Conservation (phyloP, 1,140 invertebrate genomes). For the Listronotus oregonensis region DNA sequence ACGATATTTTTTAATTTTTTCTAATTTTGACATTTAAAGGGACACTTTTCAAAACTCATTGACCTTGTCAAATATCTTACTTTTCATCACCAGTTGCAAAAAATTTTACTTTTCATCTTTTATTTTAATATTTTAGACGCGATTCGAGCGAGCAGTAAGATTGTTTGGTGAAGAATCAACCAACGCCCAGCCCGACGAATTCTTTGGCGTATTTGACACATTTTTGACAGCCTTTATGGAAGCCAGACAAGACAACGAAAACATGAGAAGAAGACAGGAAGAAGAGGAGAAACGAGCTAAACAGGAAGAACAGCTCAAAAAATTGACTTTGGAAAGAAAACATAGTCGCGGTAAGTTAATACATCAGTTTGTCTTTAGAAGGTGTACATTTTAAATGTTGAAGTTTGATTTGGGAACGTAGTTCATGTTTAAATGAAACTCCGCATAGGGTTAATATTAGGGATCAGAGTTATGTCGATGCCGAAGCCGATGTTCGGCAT, state of each 20-base stretch:
- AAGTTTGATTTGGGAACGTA: too few species aligned
- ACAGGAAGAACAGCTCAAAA: constrained; percentile 89
- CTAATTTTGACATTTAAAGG: too few species aligned
- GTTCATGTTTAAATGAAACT: too few species aligned
- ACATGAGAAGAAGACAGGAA: constrained; percentile 79
- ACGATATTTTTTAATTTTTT: too few species aligned
- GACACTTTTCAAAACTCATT: too few species aligned
- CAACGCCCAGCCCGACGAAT: constrained; percentile 89
- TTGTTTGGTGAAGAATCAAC: constrained; percentile 91
- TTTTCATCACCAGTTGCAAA: too few species aligned
- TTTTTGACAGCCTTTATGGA: constrained; percentile 87
- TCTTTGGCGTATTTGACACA: constrained; percentile 92
- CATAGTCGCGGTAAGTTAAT: constrained; percentile 68
- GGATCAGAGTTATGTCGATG: too few species aligned
- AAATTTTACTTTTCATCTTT: too few species aligned
- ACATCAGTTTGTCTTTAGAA: background rate
- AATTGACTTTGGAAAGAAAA: constrained; percentile 85
- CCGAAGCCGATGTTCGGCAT: too few species aligned
- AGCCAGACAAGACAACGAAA: constrained; percentile 88
- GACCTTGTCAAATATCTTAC: too few species aligned
- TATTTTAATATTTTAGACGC: constrained; percentile 46
- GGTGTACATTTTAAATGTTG: background rate
- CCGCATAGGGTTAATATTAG: too few species aligned
- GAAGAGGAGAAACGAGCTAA: constrained; percentile 90
- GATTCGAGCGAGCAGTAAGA: constrained; percentile 85